Evolutionary conservation across 2,113 vertebrate species (phyloP).

Genomic region (Petromus typicus): DNA sequence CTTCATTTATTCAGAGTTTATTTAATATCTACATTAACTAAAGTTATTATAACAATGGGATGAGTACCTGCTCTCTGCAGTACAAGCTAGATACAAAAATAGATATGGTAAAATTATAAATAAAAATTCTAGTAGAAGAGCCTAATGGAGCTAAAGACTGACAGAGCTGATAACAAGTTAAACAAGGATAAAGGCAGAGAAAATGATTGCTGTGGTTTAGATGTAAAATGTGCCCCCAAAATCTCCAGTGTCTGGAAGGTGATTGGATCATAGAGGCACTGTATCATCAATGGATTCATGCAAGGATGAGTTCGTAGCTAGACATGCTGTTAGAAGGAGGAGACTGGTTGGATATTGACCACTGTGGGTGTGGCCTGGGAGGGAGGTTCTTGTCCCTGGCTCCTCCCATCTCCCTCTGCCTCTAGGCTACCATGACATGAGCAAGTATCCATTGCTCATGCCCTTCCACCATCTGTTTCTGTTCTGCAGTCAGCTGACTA

Average conservation of each 20-base stretch:
- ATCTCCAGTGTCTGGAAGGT: background rate
- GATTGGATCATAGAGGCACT: background rate
- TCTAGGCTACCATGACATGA: background rate
- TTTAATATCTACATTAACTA: background rate
- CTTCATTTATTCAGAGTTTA: background rate
- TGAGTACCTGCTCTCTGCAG: background rate
- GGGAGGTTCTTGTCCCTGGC: background rate
- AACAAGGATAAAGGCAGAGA: background rate
- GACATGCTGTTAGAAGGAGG: background rate
- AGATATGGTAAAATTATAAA: background rate
- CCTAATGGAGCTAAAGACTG: background rate
- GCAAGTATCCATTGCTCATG: background rate
- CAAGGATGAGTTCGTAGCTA: background rate
- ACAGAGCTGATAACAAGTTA: background rate
- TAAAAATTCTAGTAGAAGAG: background rate
- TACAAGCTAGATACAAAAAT: background rate
- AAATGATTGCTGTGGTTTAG: background rate
- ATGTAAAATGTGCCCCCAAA: background rate
- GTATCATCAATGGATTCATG: background rate
- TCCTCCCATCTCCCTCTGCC: background rate
- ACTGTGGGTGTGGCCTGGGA: background rate
- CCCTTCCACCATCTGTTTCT: background rate
- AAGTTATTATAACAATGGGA: background rate
- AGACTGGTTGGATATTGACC: background rate
- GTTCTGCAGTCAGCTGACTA: background rate